Evolutionary conservation across 2,888 invertebrate species (phyloP).

Genomic region (Nudaria mundana): DNA sequence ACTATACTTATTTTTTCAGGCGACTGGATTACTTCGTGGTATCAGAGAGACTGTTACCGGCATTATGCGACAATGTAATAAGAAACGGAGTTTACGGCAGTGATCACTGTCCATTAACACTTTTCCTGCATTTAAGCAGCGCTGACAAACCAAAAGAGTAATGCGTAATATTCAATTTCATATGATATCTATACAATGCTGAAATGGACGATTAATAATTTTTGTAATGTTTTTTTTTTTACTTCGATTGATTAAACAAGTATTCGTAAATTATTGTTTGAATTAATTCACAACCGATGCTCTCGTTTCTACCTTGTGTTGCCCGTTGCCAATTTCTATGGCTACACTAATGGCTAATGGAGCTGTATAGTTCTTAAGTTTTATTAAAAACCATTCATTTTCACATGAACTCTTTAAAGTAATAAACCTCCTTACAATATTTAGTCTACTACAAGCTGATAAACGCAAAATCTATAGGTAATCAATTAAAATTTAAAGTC

Average conservation of each 20-base stretch:
- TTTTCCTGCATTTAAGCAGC: conserved; percentile 83
- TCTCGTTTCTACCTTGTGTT: no score
- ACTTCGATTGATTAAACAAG: not conserved
- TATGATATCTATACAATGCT: not conserved
- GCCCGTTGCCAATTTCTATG: no score
- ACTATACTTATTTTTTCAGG: no score
- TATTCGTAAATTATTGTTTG: not conserved
- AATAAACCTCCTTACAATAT: no score
- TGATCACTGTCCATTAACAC: conserved; percentile 96
- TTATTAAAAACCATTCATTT: no score
- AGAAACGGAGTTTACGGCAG: conserved; percentile 92
- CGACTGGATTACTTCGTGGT: conserved; percentile 97
- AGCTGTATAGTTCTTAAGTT: no score
- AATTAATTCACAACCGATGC: no score
- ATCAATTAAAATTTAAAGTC: no score
- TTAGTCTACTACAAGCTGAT: no score
- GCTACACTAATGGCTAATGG: no score
- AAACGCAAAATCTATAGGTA: no score
- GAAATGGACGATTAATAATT: not conserved
- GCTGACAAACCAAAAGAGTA: conserved; percentile 72
- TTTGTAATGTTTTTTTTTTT: conserved; percentile 7
- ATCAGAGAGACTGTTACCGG: conserved; percentile 88
- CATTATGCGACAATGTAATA: conserved; percentile 93
- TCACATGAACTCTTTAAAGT: no score
- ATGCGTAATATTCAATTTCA: not conserved